Conservation (phyloP, 2,113 vertebrate genomes). For the Neotoma lepida region DNA sequence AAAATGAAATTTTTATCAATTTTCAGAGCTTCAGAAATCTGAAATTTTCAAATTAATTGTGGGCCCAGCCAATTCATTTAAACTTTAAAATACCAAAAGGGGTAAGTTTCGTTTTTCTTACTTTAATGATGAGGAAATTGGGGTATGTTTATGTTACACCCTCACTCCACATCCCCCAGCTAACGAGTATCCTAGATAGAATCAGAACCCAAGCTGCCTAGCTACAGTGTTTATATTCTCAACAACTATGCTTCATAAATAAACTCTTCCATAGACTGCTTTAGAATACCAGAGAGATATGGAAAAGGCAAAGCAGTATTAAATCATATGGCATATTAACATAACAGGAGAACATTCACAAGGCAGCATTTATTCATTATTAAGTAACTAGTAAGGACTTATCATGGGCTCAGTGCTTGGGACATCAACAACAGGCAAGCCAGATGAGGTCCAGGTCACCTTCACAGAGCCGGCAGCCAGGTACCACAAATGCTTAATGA, state of each 20-base stretch:
- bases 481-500: constrained; percentile 13
- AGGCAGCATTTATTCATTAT: constrained; percentile 38
- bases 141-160: not conserved
- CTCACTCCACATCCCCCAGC: not conserved
- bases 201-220: not conserved
- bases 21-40: constrained; percentile 47
- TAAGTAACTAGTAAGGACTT: not conserved
- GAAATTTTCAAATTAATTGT: not conserved
- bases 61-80: not conserved
- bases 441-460: not conserved
- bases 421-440: not conserved
- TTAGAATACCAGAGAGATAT: constrained; percentile 18
- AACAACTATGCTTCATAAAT: not conserved
- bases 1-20: not conserved
- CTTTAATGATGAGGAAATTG: constrained; percentile 16
- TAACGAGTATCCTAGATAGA: not conserved
- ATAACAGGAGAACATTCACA: constrained; percentile 15
- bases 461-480: not conserved
- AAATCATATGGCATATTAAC: constrained; percentile 12
- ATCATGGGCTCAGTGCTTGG: not conserved
- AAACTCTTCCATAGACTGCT: not conserved
- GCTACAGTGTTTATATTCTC: not conserved
- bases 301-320: not conserved
- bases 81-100: constrained; percentile 12
- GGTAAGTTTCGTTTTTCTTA: not conserved